phyloP scores from a whole-genome alignment of 92 coral and sea anemone genomes.

The Bergia puertoricense region DNA sequence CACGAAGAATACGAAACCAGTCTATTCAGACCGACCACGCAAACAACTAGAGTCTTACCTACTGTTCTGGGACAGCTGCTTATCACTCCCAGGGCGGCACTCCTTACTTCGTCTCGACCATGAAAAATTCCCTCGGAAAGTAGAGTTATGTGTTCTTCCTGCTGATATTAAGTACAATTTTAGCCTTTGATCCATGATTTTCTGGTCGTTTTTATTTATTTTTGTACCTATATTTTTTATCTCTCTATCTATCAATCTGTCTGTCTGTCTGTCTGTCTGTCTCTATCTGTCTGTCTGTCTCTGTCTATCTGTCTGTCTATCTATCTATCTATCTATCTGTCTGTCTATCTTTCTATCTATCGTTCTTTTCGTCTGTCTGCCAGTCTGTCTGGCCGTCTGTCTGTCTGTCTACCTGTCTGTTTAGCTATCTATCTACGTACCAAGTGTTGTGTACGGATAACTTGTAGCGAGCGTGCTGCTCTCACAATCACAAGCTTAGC shows the following conservation, averaged over 20 bases:
- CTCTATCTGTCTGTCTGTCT: too few relatives aligned
- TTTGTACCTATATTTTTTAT: too few relatives aligned
- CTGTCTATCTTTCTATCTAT: too few relatives aligned
- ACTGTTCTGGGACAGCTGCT: slow-evolving; percentile 66
- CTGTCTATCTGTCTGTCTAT: too few relatives aligned
- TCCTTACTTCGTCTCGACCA: slow-evolving; percentile 63
- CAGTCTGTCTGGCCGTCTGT: too few relatives aligned
- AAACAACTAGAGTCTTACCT: slow-evolving; percentile 32
- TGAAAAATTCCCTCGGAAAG: slow-evolving; percentile 42
- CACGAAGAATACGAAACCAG: too few relatives aligned
- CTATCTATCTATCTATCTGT: too few relatives aligned
- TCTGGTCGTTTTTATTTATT: too few relatives aligned
- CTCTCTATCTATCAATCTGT: too few relatives aligned
- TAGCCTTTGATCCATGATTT: neutral
- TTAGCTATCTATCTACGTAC: neutral
- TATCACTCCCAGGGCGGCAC: slow-evolving; percentile 65
- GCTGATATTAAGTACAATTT: neutral
- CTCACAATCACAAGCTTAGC: slow-evolving; percentile 19
- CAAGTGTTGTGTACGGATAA: slow-evolving; percentile 7
- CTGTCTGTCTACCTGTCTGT: too few relatives aligned
- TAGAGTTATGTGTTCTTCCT: slow-evolving; percentile 10
- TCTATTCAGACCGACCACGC: neutral
- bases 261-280: too few relatives aligned
- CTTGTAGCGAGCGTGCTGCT: slow-evolving; percentile 14
- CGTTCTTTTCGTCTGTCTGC: too few relatives aligned